These are phyloP conservation scores for Sarcophaga peregrina DNA, from an alignment of 1,140 invertebrate genomes.

Conservation along the genomic window DNA sequence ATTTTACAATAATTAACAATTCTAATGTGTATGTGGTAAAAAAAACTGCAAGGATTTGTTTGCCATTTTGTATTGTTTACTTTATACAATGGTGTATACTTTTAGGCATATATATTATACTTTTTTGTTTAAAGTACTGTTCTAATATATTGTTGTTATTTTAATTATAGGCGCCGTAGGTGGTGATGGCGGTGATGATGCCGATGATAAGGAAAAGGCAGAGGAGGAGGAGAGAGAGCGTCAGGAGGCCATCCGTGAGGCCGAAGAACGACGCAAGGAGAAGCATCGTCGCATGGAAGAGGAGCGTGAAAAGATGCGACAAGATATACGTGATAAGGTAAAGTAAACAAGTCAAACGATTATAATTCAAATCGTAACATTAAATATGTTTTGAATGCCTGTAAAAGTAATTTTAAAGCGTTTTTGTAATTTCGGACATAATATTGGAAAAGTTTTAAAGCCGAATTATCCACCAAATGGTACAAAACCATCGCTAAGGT, in stretches of 20 bases:
- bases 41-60: too few species aligned
- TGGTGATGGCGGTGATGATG: slow-evolving; percentile 88
- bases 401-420: too few species aligned
- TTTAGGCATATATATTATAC: background rate
- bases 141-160: slow-evolving; percentile 24
- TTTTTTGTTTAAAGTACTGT: background rate
- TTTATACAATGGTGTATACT: background rate
- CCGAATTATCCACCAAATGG: too few species aligned
- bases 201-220: slow-evolving; percentile 92
- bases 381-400: too few species aligned
- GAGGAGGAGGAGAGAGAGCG: slow-evolving; percentile 94
- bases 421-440: too few species aligned
- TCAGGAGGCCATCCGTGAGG: slow-evolving; percentile 91
- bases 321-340: slow-evolving; percentile 98
- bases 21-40: too few species aligned
- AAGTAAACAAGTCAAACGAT: slow-evolving; percentile 49
- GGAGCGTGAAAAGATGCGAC: slow-evolving; percentile 96
- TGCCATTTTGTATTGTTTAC: too few species aligned
- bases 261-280: slow-evolving; percentile 93
- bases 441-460: too few species aligned
- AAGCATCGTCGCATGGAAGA: slow-evolving; percentile 99
- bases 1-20: too few species aligned
- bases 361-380: too few species aligned
- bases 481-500: too few species aligned
- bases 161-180: slow-evolving; percentile 82